Evolutionary conservation across 2,797 vertebrate species (phyloP).

Genomic region (Megaceryle alcyon): DNA sequence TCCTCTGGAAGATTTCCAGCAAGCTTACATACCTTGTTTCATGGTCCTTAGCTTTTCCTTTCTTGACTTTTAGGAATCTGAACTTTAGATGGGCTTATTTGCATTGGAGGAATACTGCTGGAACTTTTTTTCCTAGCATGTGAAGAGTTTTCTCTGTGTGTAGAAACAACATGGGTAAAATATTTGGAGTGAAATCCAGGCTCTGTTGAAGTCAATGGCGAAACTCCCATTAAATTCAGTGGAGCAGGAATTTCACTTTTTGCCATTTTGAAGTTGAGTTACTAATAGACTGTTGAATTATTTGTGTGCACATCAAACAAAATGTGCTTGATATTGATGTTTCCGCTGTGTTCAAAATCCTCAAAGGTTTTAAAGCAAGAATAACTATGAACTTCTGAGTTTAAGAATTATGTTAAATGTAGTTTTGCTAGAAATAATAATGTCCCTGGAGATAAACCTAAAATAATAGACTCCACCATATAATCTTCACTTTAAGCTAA

Average conservation of each 20-base stretch:
- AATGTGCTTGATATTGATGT: neutral
- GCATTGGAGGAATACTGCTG: conserved; percentile 14
- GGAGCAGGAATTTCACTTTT: conserved; percentile 21
- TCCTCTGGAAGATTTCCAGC: neutral
- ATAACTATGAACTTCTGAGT: neutral
- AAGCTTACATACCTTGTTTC: neutral
- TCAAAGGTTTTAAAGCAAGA: conserved; percentile 36
- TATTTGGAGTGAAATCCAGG: conserved; percentile 43
- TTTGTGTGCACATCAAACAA: conserved; percentile 34
- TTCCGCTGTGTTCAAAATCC: conserved; percentile 26
- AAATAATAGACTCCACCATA: conserved; percentile 67
- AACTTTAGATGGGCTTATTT: neutral
- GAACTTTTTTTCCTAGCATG: conserved; percentile 28
- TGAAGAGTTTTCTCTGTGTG: conserved; percentile 33
- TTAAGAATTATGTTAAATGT: conserved; percentile 34
- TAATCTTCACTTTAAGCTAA: conserved; percentile 72
- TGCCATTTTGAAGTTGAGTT: conserved; percentile 63
- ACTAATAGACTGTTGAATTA: conserved; percentile 52
- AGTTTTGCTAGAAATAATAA: conserved; percentile 70
- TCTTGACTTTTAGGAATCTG: neutral
- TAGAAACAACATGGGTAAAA: conserved; percentile 36
- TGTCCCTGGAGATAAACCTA: conserved; percentile 70
- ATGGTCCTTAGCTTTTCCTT: neutral
- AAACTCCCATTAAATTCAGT: conserved; percentile 48
- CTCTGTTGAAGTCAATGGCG: conserved; percentile 51